phyloP scores from a whole-genome alignment of 2,797 vertebrate species.

The Telmatherina bonti region DNA sequence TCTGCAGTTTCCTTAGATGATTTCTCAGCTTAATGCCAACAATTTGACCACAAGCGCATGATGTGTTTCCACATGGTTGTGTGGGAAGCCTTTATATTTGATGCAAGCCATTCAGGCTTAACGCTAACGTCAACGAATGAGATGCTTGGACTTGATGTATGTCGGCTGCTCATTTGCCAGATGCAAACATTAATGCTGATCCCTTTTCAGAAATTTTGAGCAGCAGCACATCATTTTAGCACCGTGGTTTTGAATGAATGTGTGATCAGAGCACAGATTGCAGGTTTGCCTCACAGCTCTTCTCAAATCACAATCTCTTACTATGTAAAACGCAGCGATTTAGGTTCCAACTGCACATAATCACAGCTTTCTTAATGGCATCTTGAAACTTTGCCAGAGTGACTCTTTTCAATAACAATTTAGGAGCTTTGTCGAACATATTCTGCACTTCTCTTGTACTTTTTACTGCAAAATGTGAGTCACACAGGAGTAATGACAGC shows the following conservation, averaged over 20 bases:
- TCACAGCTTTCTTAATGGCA: background rate
- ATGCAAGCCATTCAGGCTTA: background rate
- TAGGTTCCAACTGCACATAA: background rate
- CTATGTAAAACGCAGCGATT: background rate
- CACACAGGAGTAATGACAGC: conserved; percentile 27
- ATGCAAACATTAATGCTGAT: background rate
- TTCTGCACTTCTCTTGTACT: background rate
- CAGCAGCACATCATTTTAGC: background rate
- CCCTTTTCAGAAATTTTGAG: background rate
- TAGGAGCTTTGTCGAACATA: background rate
- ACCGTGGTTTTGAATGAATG: background rate
- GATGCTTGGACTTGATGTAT: too few species aligned
- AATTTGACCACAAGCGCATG: too few species aligned
- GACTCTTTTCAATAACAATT: background rate
- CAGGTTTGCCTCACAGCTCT: background rate
- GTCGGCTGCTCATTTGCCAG: too few species aligned
- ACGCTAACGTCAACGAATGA: background rate
- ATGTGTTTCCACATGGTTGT: too few species aligned
- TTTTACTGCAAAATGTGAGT: conserved; percentile 32
- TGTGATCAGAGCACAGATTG: background rate
- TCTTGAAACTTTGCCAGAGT: conserved; percentile 1
- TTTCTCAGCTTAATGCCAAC: too few species aligned
- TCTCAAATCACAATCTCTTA: background rate
- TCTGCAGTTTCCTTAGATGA: too few species aligned
- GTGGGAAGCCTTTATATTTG: too few species aligned